phyloP scores from a whole-genome alignment of 2,113 vertebrate genomes.

The Dinomys branickii region DNA sequence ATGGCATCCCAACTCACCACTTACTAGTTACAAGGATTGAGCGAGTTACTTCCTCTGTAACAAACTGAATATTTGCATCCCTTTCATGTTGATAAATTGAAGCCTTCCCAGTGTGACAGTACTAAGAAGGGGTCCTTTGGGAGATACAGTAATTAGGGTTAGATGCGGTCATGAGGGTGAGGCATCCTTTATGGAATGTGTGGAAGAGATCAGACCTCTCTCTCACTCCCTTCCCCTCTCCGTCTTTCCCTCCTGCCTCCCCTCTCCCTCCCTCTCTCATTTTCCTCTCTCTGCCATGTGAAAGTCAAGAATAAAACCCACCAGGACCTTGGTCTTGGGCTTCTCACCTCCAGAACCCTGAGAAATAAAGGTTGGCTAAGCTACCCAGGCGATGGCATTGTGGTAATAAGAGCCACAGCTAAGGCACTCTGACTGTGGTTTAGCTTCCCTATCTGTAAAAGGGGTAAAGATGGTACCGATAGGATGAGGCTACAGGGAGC shows the following conservation, averaged over 20 bases:
- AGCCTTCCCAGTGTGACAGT: not conserved
- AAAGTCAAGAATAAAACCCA: not conserved
- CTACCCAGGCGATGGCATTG: not conserved
- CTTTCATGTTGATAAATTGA: not conserved
- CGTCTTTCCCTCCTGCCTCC: no score
- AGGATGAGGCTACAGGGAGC: not conserved
- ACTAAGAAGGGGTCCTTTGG: not conserved
- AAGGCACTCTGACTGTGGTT: not conserved
- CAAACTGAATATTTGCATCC: not conserved
- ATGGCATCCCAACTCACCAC: not conserved
- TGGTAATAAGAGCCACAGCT: not conserved
- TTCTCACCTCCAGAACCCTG: not conserved
- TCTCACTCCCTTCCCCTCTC: no score
- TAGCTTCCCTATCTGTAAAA: constrained; percentile 32
- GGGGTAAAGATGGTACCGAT: not conserved
- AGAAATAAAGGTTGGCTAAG: not conserved
- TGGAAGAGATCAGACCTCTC: not conserved
- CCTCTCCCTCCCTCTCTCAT: no score
- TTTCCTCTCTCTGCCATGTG: not conserved
- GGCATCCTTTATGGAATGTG: not conserved
- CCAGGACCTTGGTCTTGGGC: not conserved
- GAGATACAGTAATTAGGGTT: not conserved
- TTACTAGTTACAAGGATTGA: not conserved
- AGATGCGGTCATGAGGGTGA: not conserved
- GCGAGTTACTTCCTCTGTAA: not conserved